Conservation (phyloP, 2,888 invertebrate genomes). For the Frankliniella fusca region DNA sequence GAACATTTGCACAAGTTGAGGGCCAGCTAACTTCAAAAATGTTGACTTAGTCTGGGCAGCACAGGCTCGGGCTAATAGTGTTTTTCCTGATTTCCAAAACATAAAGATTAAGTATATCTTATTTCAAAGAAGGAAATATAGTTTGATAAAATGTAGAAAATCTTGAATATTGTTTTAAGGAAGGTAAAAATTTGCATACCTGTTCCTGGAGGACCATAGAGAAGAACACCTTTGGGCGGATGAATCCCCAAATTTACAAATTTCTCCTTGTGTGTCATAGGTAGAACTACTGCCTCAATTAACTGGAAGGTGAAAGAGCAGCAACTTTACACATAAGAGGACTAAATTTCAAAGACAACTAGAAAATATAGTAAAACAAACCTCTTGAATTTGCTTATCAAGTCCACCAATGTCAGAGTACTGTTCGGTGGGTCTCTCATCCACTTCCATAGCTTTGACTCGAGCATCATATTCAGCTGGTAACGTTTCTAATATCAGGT, state of each 20-base stretch:
- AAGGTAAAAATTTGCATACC: conserved; percentile 41
- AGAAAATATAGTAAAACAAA: conserved; percentile 43
- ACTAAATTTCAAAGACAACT: no score
- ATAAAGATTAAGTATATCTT: background rate
- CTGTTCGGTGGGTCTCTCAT: conserved; percentile 96
- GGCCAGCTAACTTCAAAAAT: conserved; percentile 94
- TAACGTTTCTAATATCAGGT: conserved; percentile 90
- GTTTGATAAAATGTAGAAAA: background rate
- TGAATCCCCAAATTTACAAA: conserved; percentile 96
- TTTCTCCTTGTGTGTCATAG: conserved; percentile 97
- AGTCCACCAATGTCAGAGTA: conserved; percentile 98
- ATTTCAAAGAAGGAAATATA: no score
- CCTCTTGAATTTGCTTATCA: conserved; percentile 90
- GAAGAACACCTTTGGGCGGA: conserved; percentile 90
- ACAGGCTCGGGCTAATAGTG: conserved; percentile 91
- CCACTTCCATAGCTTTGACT: conserved; percentile 98
- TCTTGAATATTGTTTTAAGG: background rate
- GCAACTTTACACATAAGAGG: background rate
- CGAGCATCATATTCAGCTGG: conserved; percentile 95
- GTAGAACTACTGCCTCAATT: conserved; percentile 96
- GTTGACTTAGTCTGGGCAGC: conserved; percentile 99
- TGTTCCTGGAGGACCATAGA: conserved; percentile 69
- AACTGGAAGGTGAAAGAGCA: conserved; percentile 54
- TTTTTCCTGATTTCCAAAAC: conserved; percentile 65
- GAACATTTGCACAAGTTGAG: conserved; percentile 98